phyloP scores from a whole-genome alignment of 1,140 invertebrate genomes.

The Spodoptera litura region DNA sequence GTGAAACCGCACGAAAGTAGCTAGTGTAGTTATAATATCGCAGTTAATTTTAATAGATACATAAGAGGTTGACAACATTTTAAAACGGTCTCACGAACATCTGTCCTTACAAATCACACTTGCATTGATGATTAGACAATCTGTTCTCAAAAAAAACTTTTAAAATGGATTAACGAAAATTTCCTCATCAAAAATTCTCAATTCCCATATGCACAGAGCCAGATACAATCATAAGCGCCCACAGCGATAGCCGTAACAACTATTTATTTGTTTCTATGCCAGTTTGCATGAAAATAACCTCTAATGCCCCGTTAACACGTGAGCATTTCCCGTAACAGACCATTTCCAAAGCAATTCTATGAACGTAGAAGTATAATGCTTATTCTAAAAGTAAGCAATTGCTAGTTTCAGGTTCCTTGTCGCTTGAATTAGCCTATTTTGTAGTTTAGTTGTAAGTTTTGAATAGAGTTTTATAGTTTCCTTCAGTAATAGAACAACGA shows the following conservation, averaged over 20 bases:
- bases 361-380: constrained; percentile 23
- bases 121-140: too few species aligned
- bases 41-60: too few species aligned
- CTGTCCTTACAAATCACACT: too few species aligned
- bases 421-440: neutral
- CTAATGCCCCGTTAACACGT: constrained; percentile 42
- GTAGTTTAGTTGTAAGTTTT: neutral
- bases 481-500: too few species aligned
- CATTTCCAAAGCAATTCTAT: constrained; percentile 4
- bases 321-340: constrained; percentile 15
- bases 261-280: constrained; percentile 32
- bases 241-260: constrained; percentile 27
- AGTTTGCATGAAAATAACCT: constrained; percentile 40
- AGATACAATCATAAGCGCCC: constrained; percentile 25
- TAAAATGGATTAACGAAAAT: too few species aligned
- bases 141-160: neutral
- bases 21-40: too few species aligned
- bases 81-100: too few species aligned
- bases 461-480: too few species aligned
- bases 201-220: constrained; percentile 2
- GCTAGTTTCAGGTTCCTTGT: constrained; percentile 8
- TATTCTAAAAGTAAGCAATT: constrained; percentile 22
- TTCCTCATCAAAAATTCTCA: neutral
- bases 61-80: too few species aligned
- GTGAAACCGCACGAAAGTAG: too few species aligned